A percentile compares a stretch with the other conserved stretches of the same genome.
Evolutionary conservation across 2,113 vertebrate species (phyloP).

Genomic region (Pongo pygmaeus): DNA sequence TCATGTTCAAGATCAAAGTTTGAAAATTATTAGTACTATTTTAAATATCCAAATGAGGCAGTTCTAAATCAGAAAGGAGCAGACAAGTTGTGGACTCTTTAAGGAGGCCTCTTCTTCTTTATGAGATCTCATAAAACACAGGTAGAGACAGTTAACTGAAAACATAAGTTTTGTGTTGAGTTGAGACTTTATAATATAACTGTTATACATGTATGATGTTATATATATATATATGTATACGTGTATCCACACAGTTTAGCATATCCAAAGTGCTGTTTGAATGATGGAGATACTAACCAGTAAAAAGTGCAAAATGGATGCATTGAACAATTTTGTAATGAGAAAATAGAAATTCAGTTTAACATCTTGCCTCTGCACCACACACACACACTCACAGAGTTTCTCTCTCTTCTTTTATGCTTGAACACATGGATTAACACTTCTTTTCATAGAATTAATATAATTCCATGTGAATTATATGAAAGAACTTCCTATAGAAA

Average conservation of each 20-base stretch:
- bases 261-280: neutral
- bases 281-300: neutral
- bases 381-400: neutral
- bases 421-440: neutral
- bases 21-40: neutral
- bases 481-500: neutral
- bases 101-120: neutral
- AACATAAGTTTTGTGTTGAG: neutral
- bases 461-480: neutral
- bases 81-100: neutral
- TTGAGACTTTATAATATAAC: neutral
- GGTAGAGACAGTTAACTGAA: neutral
- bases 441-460: neutral
- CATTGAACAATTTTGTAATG: neutral
- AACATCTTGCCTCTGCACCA: neutral
- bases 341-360: neutral
- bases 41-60: neutral
- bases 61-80: neutral
- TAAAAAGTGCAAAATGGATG: neutral
- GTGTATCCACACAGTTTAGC: neutral
- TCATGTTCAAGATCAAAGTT: neutral
- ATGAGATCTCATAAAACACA: neutral
- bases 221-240: neutral
- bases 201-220: too few relatives aligned
- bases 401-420: neutral